phyloP scores from a whole-genome alignment of 2,113 vertebrate species.

The Atractosteus spatula region DNA sequence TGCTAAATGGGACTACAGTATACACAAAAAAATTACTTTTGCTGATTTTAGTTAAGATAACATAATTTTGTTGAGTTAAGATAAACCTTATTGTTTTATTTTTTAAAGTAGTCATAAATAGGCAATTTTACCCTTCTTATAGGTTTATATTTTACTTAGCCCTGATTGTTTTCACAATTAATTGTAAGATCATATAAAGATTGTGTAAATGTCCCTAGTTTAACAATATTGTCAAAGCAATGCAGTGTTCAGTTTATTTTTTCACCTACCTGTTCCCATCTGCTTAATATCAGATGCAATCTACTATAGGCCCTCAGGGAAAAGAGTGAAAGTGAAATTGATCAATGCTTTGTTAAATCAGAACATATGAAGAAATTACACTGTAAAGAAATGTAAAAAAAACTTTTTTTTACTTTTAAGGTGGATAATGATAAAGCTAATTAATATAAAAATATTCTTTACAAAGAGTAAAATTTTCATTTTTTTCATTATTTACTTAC shows the following conservation, averaged over 20 bases:
- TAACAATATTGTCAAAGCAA: conserved; percentile 48
- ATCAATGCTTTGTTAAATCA: conserved; percentile 47
- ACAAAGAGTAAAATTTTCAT: background rate
- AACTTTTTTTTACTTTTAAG: too few species aligned
- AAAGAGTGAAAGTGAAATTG: conserved; percentile 53
- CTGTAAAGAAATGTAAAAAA: conserved; percentile 26
- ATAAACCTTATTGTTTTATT: too few species aligned
- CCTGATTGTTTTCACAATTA: too few species aligned
- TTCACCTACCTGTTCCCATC: conserved; percentile 62
- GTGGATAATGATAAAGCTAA: too few species aligned
- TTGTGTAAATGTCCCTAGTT: conserved; percentile 47
- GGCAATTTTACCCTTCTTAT: too few species aligned
- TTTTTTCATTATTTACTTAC: background rate
- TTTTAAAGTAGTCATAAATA: too few species aligned
- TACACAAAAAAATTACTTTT: too few species aligned
- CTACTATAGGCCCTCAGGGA: conserved; percentile 58
- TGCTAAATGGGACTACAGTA: too few species aligned
- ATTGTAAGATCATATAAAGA: conserved; percentile 19
- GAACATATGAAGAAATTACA: conserved; percentile 56
- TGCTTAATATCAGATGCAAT: conserved; percentile 69
- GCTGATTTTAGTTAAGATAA: too few species aligned
- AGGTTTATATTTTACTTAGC: too few species aligned
- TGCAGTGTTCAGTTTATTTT: conserved; percentile 59
- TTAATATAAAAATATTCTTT: background rate
- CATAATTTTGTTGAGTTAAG: too few species aligned